A percentile compares a stretch with the other conserved stretches of the same genome.
phyloP scores from a whole-genome alignment of 2,797 vertebrate genomes.

The Pitangus sulphuratus region DNA sequence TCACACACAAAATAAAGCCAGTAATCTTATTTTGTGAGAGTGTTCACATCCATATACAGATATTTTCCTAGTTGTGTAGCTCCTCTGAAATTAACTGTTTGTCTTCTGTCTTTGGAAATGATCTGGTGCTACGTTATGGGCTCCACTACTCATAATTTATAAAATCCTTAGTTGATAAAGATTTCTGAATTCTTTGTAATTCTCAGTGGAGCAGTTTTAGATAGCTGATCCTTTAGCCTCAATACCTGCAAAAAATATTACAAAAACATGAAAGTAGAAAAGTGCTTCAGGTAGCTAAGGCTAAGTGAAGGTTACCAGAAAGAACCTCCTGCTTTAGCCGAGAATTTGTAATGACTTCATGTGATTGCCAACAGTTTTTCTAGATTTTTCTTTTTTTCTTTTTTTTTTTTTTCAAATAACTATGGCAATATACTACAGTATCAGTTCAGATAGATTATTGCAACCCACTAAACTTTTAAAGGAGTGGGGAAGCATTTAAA shows the following conservation, averaged over 20 bases:
- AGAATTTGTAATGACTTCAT: not conserved
- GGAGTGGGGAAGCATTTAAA: not conserved
- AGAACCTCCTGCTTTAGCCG: not conserved
- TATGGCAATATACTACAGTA: not conserved
- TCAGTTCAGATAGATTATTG: not conserved
- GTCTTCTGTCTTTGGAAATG: not conserved
- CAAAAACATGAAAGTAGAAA: not conserved
- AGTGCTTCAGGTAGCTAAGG: not conserved
- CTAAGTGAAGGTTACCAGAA: not conserved
- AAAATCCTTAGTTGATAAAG: not conserved
- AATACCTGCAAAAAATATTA: not conserved
- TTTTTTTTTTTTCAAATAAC: not conserved
- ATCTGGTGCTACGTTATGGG: not conserved
- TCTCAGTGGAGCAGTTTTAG: not conserved
- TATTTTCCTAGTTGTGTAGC: not conserved
- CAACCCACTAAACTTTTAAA: not conserved
- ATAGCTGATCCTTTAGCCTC: not conserved
- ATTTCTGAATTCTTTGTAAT: not conserved
- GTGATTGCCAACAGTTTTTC: accelerated
- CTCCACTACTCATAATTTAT: not conserved
- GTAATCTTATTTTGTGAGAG: not conserved
- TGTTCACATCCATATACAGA: not conserved
- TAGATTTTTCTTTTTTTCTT: not conserved
- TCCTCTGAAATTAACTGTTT: not conserved
- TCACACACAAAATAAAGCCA: not conserved